These are phyloP conservation scores for Temnothorax curvispinosus DNA, from an alignment of 1,140 invertebrate species.

Conservation along the genomic window DNA sequence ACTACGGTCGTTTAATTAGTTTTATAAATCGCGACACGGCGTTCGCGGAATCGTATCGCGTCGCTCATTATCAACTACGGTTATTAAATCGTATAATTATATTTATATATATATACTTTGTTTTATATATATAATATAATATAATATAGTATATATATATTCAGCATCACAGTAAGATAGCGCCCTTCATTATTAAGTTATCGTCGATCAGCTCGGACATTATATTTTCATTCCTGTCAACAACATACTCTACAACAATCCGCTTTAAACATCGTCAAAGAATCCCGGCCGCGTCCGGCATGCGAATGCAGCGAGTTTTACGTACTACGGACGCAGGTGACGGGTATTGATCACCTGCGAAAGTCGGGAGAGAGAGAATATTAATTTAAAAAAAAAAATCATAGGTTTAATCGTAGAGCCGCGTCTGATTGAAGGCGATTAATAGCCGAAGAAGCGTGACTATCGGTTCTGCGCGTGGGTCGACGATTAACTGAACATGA, in stretches of 20 bases:
- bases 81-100: constrained; percentile 74
- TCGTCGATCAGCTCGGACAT: constrained; percentile 80
- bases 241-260: constrained; percentile 83
- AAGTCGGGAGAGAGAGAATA: constrained; percentile 37
- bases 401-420: constrained; percentile 2
- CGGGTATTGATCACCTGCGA: constrained; percentile 1
- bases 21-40: constrained; percentile 45
- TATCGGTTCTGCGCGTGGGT: not conserved
- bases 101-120: constrained; percentile 62
- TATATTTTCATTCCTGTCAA: constrained; percentile 79
- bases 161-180: constrained; percentile 86
- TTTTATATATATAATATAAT: constrained; percentile 60
- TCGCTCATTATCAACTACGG: constrained; percentile 65
- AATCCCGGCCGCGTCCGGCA: constrained; percentile 26
- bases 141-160: constrained; percentile 83
- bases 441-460: constrained; percentile 17
- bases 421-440: constrained; percentile 42
- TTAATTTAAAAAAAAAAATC: not conserved
- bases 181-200: constrained; percentile 83
- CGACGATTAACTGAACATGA: constrained; percentile 37
- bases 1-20: constrained; percentile 63
- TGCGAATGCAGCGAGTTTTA: constrained; percentile 47
- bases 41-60: not conserved
- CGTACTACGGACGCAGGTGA: constrained; percentile 52
- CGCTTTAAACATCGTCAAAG: constrained; percentile 75